A percentile compares a stretch with the other conserved stretches of the same genome.
phyloP scores from a whole-genome alignment of 2,113 vertebrate species.

The Oncorhynchus tshawytscha region DNA sequence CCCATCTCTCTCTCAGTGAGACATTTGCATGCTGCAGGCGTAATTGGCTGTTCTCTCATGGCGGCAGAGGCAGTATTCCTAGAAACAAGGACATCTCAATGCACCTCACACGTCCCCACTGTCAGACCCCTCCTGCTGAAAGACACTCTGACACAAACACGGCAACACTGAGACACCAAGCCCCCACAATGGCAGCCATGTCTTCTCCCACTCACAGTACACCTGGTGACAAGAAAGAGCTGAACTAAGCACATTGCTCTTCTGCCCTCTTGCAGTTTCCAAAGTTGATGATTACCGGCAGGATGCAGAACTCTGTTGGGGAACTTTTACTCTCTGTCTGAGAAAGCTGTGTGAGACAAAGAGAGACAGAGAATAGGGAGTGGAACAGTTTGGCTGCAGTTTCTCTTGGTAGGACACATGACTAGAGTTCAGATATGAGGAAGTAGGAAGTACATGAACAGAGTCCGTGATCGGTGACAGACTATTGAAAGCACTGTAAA shows the following conservation, averaged over 20 bases:
- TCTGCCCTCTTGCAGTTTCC: constrained; percentile 70
- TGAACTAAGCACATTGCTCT: constrained; percentile 81
- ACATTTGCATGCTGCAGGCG: constrained; percentile 78
- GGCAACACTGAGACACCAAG: constrained; percentile 73
- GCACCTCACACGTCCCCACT: constrained; percentile 87
- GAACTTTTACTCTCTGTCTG: constrained; percentile 63
- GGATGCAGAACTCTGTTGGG: constrained; percentile 62
- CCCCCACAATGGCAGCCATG: constrained; percentile 87
- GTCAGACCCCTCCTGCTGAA: constrained; percentile 87
- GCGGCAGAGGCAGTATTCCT: constrained; percentile 77
- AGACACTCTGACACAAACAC: constrained; percentile 91
- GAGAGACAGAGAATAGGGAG: constrained; percentile 46
- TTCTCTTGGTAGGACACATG: constrained; percentile 57
- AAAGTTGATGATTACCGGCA: constrained; percentile 74
- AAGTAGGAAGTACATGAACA: constrained; percentile 58
- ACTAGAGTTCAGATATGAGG: constrained; percentile 54
- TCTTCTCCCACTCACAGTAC: constrained; percentile 85
- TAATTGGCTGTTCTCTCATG: constrained; percentile 78
- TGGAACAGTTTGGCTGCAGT: constrained; percentile 58
- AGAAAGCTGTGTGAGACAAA: constrained; percentile 32
- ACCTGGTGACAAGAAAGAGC: constrained; percentile 81
- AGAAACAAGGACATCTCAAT: constrained; percentile 94
- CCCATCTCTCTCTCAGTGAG: constrained; percentile 35
- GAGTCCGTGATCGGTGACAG: constrained; percentile 52
- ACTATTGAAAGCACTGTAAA: constrained; percentile 46